Percentiles rank a stretch among this genome's conserved stretches.
Evolutionary conservation across 1,140 invertebrate species (phyloP).

Genomic region (Battus philenor): DNA sequence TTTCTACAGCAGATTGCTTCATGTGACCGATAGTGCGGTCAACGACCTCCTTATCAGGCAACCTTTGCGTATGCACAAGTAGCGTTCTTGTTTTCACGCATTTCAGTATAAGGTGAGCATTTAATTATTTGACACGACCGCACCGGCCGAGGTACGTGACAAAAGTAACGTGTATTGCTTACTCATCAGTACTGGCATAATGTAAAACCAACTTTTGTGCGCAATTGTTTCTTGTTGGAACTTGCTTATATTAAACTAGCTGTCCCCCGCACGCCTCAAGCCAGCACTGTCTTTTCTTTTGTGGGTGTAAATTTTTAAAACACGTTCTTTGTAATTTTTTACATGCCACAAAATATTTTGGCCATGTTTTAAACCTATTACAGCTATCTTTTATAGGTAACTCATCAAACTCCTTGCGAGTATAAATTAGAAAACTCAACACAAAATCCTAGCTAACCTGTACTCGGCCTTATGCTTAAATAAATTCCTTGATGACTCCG

Average conservation of each 20-base stretch:
- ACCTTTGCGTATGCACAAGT: conserved; percentile 34
- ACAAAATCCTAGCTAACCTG: too few species aligned
- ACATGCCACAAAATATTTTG: not conserved
- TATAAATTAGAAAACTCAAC: too few species aligned
- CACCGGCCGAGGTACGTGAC: not conserved
- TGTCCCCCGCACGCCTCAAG: too few species aligned
- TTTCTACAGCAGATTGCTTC: conserved; percentile 21
- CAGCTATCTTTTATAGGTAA: not conserved
- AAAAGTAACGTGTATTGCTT: conserved; percentile 5
- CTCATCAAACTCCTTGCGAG: too few species aligned
- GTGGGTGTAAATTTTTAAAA: not conserved
- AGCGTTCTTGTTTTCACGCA: conserved; percentile 28
- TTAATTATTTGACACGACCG: conserved; percentile 11
- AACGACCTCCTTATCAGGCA: conserved; percentile 54
- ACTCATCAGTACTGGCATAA: not conserved
- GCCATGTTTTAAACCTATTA: not conserved
- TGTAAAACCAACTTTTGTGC: conserved; percentile 1
- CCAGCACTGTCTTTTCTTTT: not conserved
- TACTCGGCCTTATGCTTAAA: too few species aligned
- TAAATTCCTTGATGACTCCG: too few species aligned
- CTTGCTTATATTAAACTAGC: not conserved
- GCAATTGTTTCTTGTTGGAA: not conserved
- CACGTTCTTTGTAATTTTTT: not conserved
- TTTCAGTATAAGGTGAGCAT: conserved; percentile 18
- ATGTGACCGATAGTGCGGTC: conserved; percentile 58